phyloP scores from a whole-genome alignment of 1,140 invertebrate species.

The Calliopsis andreniformis region DNA sequence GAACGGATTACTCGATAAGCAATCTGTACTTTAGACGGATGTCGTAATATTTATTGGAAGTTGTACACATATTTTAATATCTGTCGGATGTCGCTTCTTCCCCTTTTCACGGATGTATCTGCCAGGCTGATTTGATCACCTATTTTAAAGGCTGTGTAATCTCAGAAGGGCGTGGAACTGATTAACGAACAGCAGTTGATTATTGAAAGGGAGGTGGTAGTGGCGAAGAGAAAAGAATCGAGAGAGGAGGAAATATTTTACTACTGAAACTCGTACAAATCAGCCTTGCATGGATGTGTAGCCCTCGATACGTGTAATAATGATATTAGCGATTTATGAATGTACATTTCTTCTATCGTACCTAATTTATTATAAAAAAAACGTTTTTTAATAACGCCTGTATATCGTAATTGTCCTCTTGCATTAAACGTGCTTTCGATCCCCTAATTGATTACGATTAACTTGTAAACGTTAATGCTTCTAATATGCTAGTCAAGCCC shows the following conservation, averaged over 20 bases:
- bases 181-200: conserved; percentile 9
- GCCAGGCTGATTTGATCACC: conserved; percentile 63
- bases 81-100: conserved; percentile 17
- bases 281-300: conserved; percentile 54
- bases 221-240: background rate
- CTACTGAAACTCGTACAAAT: conserved; percentile 54
- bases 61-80: conserved; percentile 68
- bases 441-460: conserved; percentile 60
- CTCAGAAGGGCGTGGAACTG: conserved; percentile 7
- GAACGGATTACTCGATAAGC: conserved; percentile 65
- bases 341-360: conserved; percentile 59
- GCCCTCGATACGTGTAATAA: conserved; percentile 50
- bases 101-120: conserved; percentile 30
- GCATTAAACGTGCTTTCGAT: conserved; percentile 51
- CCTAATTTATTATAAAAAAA: conserved; percentile 73
- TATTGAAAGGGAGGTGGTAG: background rate
- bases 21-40: conserved; percentile 62
- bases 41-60: conserved; percentile 69
- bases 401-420: conserved; percentile 45
- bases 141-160: conserved; percentile 58
- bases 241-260: conserved; percentile 42
- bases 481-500: conserved; percentile 78
- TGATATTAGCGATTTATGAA: conserved; percentile 56
- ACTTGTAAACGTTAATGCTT: conserved; percentile 70
- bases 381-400: conserved; percentile 51